These are phyloP conservation scores for Alauda arvensis DNA, from an alignment of 2,797 vertebrate genomes.

Conservation along the genomic window DNA sequence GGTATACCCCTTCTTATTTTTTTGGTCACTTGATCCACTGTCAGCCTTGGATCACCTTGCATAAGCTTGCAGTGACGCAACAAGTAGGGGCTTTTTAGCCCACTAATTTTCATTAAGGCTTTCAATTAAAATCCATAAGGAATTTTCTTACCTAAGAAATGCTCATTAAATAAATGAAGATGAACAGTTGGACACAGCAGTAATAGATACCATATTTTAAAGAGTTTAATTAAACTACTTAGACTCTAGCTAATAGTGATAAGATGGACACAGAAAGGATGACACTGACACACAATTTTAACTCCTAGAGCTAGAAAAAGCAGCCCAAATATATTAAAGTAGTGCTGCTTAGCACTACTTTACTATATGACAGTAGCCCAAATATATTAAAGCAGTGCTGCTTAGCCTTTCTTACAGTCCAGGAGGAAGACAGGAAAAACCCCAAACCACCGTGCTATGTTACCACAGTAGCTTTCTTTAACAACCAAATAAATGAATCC, in stretches of 20 bases:
- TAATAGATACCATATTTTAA: not conserved
- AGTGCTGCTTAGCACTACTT: not conserved
- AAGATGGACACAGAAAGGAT: not conserved
- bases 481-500: not conserved
- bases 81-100: not conserved
- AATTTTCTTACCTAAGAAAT: not conserved
- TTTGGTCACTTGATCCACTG: not conserved
- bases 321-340: rapidly evolving
- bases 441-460: not conserved
- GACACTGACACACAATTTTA: not conserved
- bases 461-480: not conserved
- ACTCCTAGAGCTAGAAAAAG: not conserved
- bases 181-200: not conserved
- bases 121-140: not conserved
- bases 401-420: not conserved
- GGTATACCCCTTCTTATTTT: not conserved
- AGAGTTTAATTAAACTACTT: not conserved
- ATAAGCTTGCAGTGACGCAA: not conserved
- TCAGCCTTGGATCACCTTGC: not conserved
- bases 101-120: not conserved
- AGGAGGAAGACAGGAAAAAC: not conserved
- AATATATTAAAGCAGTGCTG: not conserved
- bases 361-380: not conserved
- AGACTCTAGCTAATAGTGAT: not conserved
- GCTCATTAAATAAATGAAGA: not conserved